A percentile compares a stretch with the other conserved stretches of the same genome.
Evolutionary conservation across 2,113 vertebrate species (phyloP).

Genomic region (Sclerurus mexicanus): DNA sequence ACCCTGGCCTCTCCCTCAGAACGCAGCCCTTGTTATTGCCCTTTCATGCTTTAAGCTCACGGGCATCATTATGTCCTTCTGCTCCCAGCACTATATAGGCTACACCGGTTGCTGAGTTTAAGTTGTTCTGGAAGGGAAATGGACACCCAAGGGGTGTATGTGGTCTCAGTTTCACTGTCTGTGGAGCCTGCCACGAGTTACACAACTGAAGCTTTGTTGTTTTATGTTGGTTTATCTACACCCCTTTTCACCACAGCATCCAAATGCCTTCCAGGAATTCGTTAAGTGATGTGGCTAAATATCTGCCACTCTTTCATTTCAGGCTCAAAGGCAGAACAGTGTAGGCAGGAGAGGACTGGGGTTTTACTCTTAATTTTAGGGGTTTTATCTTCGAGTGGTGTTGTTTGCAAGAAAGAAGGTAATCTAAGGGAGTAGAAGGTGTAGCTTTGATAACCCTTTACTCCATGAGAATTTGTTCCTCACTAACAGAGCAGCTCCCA

Average conservation of each 20-base stretch:
- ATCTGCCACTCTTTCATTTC: conserved; percentile 30
- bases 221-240: neutral
- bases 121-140: neutral
- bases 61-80: neutral
- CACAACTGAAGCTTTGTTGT: neutral
- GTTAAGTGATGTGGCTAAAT: conserved; percentile 5
- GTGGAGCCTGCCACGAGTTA: neutral
- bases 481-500: neutral
- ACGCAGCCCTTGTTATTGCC: neutral
- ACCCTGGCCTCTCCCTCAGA: neutral
- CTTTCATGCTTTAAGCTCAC: neutral
- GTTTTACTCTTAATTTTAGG: conserved; percentile 25
- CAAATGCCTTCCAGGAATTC: conserved; percentile 33
- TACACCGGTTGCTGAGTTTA: neutral
- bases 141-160: neutral
- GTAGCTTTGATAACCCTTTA: neutral
- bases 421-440: neutral
- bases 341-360: neutral
- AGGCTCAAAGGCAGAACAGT: conserved; percentile 6
- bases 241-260: neutral
- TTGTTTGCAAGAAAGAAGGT: conserved; percentile 17
- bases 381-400: conserved; percentile 1
- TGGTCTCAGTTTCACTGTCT: neutral
- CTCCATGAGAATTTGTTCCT: neutral
- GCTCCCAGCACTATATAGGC: neutral